Evolutionary conservation across 1,140 invertebrate genomes (phyloP).

Genomic region (Rhizoglyphus robini): DNA sequence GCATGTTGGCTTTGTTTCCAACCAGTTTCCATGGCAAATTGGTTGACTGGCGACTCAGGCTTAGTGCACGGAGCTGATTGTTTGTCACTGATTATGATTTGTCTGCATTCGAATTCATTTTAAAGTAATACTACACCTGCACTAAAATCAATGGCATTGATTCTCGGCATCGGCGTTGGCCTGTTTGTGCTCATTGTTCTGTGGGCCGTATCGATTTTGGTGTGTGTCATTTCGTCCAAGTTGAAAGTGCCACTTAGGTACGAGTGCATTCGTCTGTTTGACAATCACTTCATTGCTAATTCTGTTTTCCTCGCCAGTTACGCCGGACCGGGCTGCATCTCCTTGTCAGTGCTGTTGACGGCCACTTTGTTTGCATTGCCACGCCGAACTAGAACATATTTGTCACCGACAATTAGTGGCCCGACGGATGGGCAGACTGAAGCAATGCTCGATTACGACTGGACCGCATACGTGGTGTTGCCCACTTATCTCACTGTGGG

Average conservation of each 20-base stretch:
- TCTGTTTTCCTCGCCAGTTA: neutral
- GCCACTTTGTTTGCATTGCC: slow-evolving; percentile 1
- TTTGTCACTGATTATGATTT: too few relatives aligned
- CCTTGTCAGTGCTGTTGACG: neutral
- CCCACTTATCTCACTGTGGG: neutral
- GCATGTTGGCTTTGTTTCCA: too few relatives aligned
- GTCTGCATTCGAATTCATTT: too few relatives aligned
- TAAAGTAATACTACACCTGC: too few relatives aligned
- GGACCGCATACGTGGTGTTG: neutral
- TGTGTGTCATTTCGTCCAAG: slow-evolving; percentile 1
- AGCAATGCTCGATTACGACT: neutral
- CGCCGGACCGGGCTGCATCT: neutral
- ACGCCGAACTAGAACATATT: neutral
- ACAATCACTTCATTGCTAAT: neutral
- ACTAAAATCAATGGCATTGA: slow-evolving; percentile 11
- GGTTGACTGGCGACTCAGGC: too few relatives aligned
- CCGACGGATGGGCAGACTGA: neutral
- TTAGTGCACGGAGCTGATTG: too few relatives aligned
- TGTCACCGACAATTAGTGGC: too few relatives aligned
- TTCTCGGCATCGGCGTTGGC: slow-evolving; percentile 1
- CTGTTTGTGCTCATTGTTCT: neutral
- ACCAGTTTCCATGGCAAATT: too few relatives aligned
- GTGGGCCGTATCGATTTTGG: neutral
- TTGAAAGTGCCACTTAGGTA: neutral
- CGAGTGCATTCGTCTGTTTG: neutral